Evolutionary conservation across 2,113 vertebrate genomes (phyloP).

Genomic region (Cephalopholis sonnerati): DNA sequence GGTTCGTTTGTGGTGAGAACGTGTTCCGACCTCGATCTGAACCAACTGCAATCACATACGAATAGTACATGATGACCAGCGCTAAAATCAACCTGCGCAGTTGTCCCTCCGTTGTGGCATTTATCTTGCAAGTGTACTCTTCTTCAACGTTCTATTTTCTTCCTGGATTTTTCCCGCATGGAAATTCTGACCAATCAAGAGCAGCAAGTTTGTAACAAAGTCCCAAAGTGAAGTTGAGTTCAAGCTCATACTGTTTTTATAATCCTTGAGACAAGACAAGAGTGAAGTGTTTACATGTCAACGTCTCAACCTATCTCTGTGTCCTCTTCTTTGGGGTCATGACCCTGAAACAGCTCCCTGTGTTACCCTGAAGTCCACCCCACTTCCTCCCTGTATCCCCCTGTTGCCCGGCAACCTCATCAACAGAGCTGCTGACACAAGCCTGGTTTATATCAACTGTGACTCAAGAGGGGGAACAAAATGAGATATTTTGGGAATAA

Average conservation of each 20-base stretch:
- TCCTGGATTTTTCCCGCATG: too few relatives aligned
- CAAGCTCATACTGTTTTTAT: constrained; percentile 31
- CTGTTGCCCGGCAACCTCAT: constrained; percentile 58
- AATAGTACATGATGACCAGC: too few relatives aligned
- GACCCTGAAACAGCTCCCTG: constrained; percentile 39
- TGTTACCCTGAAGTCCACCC: constrained; percentile 29
- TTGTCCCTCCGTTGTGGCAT: too few relatives aligned
- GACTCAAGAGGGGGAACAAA: constrained; percentile 28
- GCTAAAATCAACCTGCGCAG: too few relatives aligned
- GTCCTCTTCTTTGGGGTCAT: constrained; percentile 47
- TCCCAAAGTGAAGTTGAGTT: constrained; percentile 36
- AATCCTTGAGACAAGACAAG: constrained; percentile 24
- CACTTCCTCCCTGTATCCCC: constrained; percentile 32
- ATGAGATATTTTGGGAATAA: constrained; percentile 32
- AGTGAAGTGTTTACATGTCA: constrained; percentile 54
- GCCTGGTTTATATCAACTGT: constrained; percentile 61
- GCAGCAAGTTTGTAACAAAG: too few relatives aligned
- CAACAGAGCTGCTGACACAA: constrained; percentile 55
- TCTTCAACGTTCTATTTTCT: too few relatives aligned
- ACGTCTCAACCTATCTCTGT: constrained; percentile 37
- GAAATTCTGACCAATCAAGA: too few relatives aligned
- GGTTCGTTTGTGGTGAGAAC: too few relatives aligned
- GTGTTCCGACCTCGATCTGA: too few relatives aligned
- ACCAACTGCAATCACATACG: too few relatives aligned
- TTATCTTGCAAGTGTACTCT: too few relatives aligned